phyloP scores from a whole-genome alignment of 2,888 invertebrate species.

The Dryococelus australis region DNA sequence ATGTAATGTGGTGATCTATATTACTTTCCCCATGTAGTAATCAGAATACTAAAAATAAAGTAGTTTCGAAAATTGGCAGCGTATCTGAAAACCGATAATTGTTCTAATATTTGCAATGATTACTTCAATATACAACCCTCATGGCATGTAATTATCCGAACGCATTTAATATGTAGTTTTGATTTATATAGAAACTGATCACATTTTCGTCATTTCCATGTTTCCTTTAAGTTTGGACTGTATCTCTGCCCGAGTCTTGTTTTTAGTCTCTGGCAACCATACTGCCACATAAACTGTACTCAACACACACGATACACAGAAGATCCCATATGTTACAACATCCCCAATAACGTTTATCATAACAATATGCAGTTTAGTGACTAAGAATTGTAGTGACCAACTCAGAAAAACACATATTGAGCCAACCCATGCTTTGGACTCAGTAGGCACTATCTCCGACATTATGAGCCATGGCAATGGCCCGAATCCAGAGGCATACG shows the following conservation, averaged over 20 bases:
- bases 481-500: conserved; percentile 64
- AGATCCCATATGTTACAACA: conserved; percentile 79
- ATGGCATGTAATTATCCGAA: too few relatives aligned
- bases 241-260: conserved; percentile 22
- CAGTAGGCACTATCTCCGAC: conserved; percentile 69
- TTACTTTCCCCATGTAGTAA: too few relatives aligned
- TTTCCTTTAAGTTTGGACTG: conserved; percentile 12
- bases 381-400: conserved; percentile 77
- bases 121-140: too few relatives aligned
- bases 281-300: conserved; percentile 3
- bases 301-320: conserved; percentile 68
- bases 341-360: conserved; percentile 66
- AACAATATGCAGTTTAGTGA: conserved; percentile 72
- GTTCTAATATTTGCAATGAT: too few relatives aligned
- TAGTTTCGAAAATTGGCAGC: too few relatives aligned
- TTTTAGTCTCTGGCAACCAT: background rate
- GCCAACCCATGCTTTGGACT: conserved; percentile 76
- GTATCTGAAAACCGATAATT: too few relatives aligned
- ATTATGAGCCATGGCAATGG: conserved; percentile 69
- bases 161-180: too few relatives aligned
- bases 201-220: background rate
- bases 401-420: conserved; percentile 78
- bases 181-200: background rate
- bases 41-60: too few relatives aligned
- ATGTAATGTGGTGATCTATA: too few relatives aligned